Evolutionary conservation across 2,113 vertebrate genomes (phyloP).

Genomic region (Nothocercus julius): DNA sequence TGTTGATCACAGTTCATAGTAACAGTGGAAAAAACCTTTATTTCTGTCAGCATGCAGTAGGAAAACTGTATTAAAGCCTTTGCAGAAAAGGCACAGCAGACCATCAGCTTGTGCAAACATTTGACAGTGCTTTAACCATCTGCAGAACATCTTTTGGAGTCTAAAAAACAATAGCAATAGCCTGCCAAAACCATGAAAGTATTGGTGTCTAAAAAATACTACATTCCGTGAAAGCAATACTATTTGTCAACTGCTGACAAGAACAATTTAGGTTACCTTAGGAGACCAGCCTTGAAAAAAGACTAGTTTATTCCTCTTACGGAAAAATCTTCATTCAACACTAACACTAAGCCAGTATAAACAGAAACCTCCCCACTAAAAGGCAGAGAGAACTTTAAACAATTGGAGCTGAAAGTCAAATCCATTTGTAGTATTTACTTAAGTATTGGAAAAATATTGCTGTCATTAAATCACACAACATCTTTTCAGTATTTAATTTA

Average conservation of each 20-base stretch:
- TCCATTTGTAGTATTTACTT: conserved; percentile 38
- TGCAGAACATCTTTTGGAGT: conserved; percentile 32
- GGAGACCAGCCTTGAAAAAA: conserved; percentile 33
- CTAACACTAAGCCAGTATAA: conserved; percentile 7
- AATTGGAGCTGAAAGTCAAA: conserved; percentile 24
- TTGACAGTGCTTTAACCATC: neutral
- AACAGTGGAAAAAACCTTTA: neutral
- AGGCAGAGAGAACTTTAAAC: conserved; percentile 38
- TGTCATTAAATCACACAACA: neutral
- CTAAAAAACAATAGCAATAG: conserved; percentile 38
- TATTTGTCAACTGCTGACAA: conserved; percentile 50
- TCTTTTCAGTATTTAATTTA: neutral
- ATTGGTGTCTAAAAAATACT: conserved; percentile 41
- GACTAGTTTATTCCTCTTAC: conserved; percentile 39
- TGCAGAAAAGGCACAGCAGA: neutral
- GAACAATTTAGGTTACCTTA: conserved; percentile 35
- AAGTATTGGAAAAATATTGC: neutral
- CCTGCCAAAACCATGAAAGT: conserved; percentile 25
- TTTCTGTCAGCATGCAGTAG: neutral
- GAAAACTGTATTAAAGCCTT: neutral
- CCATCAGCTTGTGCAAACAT: neutral
- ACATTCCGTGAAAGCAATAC: neutral
- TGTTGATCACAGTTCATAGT: neutral
- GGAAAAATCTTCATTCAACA: conserved; percentile 43
- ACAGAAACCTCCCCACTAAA: conserved; percentile 31